Evolutionary conservation across 1,140 invertebrate species (phyloP), one percentile per base, ranked within the genome.

Genomic region (Druon quercuslanigerum): DNA sequence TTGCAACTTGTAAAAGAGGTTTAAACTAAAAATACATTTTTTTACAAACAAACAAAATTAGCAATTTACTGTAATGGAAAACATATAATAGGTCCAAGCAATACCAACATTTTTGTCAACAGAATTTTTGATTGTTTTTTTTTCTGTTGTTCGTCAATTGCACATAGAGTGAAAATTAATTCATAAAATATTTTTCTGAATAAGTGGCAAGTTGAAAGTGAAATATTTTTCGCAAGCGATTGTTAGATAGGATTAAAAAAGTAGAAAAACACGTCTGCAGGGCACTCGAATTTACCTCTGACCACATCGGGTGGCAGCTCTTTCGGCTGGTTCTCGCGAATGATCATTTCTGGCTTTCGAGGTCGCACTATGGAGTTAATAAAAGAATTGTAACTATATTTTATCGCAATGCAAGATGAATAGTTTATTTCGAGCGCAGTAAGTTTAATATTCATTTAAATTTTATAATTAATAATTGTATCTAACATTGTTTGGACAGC

Each of bases 281-380:
- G 50, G 54, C 72, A 70, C 60, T 79, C 81, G 78, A 84, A 79
- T 86, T 90, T 94, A 97, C 96, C 96, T 96, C 97, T 94, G 79
- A 97, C 95, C 87, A 98, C 97, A 92, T 97, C 97, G 81, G 96
- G 96, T 75, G 97, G 97, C 84, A 98, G 92, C 88, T 97, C 96
- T 81, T 94, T 90, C 12, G 97, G 97, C 89, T 96, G 94, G 92
- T 96, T 98, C 92, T 98, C 97, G 83, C 96, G 94, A 86, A 98
- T 97, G 84, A 98, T 98, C 92, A 97, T 93, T 92, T 97, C 96
- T 79, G 96, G 95, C 89, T 96, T 96, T 88, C 94, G 93, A 60
- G 94, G 93, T 85, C 92, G 93, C 74, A 93, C 93, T 93, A 89
- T 78, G 80, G 76, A 82, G 81, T 79, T 80, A 50, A 75, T 25